Evolutionary conservation across 2,797 vertebrate species (phyloP).

Genomic region (Meriones psammophilus): DNA sequence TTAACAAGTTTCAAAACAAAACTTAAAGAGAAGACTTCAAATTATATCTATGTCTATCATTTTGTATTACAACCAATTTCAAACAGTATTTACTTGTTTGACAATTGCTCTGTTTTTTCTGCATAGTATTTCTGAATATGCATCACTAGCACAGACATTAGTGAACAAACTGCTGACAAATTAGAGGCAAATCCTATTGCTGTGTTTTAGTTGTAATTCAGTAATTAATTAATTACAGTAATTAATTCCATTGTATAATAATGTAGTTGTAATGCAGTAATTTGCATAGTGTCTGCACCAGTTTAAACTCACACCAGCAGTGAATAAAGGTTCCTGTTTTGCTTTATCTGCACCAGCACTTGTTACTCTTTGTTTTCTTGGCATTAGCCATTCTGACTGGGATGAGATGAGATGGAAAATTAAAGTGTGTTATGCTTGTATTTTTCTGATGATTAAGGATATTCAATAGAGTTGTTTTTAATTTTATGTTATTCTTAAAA

Average conservation of each 20-base stretch:
- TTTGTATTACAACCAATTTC: neutral
- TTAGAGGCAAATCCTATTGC: neutral
- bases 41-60: neutral
- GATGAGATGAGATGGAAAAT: neutral
- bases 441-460: neutral
- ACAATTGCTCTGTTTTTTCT: neutral
- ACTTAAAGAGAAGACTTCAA: neutral
- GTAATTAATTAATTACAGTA: neutral
- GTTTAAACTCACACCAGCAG: neutral
- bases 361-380: neutral
- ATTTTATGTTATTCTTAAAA: neutral
- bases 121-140: neutral
- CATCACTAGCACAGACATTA: neutral
- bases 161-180: neutral
- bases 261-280: neutral
- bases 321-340: neutral
- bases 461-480: neutral
- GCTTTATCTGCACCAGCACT: neutral
- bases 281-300: neutral
- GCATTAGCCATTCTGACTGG: neutral
- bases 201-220: neutral
- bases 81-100: neutral
- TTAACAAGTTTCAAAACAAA: neutral
- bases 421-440: neutral
- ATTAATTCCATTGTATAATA: neutral